Base-by-base conservation (phyloP, 2,888 invertebrate species). In the Pasiphila rectangulata region DNA sequence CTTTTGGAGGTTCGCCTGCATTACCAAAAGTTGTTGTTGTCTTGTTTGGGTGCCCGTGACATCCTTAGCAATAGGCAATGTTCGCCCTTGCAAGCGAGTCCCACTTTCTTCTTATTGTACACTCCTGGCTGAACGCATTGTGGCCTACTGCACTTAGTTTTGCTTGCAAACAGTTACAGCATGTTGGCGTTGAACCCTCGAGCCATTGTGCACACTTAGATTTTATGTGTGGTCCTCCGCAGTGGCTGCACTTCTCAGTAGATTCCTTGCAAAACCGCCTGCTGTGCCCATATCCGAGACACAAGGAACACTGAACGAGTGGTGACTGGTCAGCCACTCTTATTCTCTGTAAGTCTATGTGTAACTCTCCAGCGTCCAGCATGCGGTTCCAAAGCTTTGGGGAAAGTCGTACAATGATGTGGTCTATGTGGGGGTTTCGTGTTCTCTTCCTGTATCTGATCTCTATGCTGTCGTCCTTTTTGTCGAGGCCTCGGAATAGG, bases 141-240 rank as follows among this genome's bases (percentile, higher is more conserved):
- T n/a, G n/a, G n/a, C n/a, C n/a, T n/a, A n/a, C n/a, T n/a, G n/a
- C n/a, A n/a, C n/a, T n/a, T n/a, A n/a, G n/a, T n/a, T n/a, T n/a
- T n/a, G n/a, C n/a, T n/a, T n/a, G n/a, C n/a, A n/a, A n/a, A n/a
- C n/a, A n/a, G n/a, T n/a, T n/a, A n/a, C n/a, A n/a, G n/a, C n/a
- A n/a, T n/a, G n/a, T n/a, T n/a, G n/a, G n/a, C n/a, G n/a, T n/a
- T n/a, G n/a, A 7, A 3, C 19, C 25, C 12, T 17, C 12, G 1
- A 27, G 12, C 39, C 39, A 49, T 1, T 39, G 35, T 2, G 7
- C 36, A 9, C 44, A 49, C 0, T 44, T 9, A 2, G 24, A 0
- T 24, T 12, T 47, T n/a, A 44, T n/a, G 16, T 52, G 51, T 0
- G 41, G 34, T 2, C 52, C 47, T 0, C 41, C 41, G 10, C 47